Percentiles rank a stretch among this genome's conserved stretches.
These are phyloP conservation scores for Anguilla obscura DNA, from an alignment of 2,797 vertebrate species.

Conservation along the genomic window DNA sequence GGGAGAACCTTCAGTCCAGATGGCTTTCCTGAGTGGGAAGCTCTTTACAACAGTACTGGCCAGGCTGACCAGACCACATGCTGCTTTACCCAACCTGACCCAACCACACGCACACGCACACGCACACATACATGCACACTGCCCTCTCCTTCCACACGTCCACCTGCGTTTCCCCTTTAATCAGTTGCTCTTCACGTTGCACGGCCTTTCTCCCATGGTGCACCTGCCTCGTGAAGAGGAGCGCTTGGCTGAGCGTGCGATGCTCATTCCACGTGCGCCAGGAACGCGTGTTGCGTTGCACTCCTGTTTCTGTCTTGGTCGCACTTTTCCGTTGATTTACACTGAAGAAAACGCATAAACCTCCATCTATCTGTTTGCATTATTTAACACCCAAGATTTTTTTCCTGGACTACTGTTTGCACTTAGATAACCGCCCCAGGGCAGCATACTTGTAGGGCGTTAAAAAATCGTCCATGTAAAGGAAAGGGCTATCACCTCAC, in stretches of 20 bases:
- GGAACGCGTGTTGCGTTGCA: neutral
- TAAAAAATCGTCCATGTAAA: neutral
- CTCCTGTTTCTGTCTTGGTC: neutral
- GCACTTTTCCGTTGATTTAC: neutral
- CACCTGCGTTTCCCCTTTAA: slow-evolving; percentile 20
- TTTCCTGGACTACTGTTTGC: neutral
- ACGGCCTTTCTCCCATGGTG: slow-evolving; percentile 27
- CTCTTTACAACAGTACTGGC: neutral
- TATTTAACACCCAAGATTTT: neutral
- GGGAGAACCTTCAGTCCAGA: neutral
- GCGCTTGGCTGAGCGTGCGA: neutral
- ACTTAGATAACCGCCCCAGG: neutral
- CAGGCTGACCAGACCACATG: neutral
- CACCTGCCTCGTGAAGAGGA: neutral
- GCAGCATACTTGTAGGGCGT: neutral
- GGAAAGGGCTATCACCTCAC: neutral
- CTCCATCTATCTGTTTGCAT: neutral
- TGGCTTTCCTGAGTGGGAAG: neutral
- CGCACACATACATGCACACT: neutral
- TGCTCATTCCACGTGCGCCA: neutral
- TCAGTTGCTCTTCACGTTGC: slow-evolving; percentile 44
- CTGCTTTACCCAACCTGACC: neutral
- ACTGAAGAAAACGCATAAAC: neutral
- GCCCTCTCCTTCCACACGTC: neutral
- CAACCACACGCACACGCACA: neutral